These are phyloP conservation scores for Heptranchias perlo DNA, from an alignment of 2,113 vertebrate species.

Conservation along the genomic window DNA sequence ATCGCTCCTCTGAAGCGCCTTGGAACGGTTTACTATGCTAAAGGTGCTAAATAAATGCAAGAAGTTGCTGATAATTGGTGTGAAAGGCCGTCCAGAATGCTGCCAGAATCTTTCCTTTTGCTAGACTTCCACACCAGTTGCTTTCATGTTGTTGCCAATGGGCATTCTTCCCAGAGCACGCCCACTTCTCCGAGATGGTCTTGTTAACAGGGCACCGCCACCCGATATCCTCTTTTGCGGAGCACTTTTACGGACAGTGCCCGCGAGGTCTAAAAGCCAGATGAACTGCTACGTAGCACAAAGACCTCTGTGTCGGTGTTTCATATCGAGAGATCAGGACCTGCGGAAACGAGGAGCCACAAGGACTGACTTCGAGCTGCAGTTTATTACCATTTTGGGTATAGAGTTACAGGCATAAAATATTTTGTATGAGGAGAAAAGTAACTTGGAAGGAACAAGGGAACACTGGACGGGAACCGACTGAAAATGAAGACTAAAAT, in stretches of 20 bases:
- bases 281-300: not conserved
- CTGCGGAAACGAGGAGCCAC: not conserved
- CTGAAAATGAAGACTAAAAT: not conserved
- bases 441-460: not conserved
- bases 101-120: not conserved
- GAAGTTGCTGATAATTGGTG: too few species aligned
- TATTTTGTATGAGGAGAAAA: not conserved
- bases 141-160: too few species aligned
- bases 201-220: not conserved
- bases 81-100: not conserved
- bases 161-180: not conserved
- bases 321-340: not conserved
- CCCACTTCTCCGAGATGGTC: not conserved
- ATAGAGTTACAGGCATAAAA: not conserved
- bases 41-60: not conserved
- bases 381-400: not conserved
- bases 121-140: not conserved
- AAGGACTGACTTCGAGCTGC: not conserved
- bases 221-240: not conserved
- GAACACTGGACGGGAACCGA: not conserved
- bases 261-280: not conserved
- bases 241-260: too few species aligned
- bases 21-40: not conserved
- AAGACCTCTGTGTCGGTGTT: not conserved
- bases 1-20: not conserved